These are phyloP conservation scores for Tetragnatha montana DNA, from an alignment of 2,888 invertebrate species.

Conservation along the genomic window DNA sequence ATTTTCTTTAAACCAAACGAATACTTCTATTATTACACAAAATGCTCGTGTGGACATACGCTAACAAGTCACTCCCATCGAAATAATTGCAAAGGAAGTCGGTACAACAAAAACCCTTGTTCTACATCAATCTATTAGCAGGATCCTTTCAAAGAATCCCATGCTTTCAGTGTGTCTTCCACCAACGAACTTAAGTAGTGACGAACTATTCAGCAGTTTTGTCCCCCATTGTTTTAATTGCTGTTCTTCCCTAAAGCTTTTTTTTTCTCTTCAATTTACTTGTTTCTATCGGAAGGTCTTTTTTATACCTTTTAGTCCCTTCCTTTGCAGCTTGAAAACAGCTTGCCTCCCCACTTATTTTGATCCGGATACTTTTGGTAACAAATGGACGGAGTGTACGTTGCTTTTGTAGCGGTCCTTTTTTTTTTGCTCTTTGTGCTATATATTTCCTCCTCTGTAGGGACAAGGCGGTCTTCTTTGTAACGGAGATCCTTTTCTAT, in stretches of 20 bases:
- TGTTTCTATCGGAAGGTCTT: not conserved
- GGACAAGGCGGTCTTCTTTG: not conserved
- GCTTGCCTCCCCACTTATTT: not conserved
- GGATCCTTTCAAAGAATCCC: not conserved
- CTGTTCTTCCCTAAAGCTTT: slow-evolving; percentile 7
- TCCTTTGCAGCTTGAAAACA: not conserved
- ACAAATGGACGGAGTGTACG: slow-evolving; percentile 34
- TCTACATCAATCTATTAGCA: not conserved
- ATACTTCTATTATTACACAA: too few species aligned
- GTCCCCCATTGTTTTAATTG: slow-evolving; percentile 31
- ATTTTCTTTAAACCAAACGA: too few species aligned
- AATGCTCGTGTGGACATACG: too few species aligned
- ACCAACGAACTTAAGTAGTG: slow-evolving; percentile 9
- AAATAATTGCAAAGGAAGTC: too few species aligned
- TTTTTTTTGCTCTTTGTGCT: not conserved
- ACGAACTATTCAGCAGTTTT: slow-evolving; percentile 39
- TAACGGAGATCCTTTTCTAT: slow-evolving; percentile 22
- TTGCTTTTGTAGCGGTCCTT: slow-evolving; percentile 8
- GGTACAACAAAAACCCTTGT: not conserved
- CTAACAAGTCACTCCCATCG: too few species aligned
- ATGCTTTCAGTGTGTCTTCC: not conserved
- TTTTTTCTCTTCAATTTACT: not conserved
- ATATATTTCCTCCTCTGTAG: not conserved
- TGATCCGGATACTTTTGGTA: slow-evolving; percentile 29
- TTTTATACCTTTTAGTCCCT: not conserved